phyloP scores from a whole-genome alignment of 64 coral and sea anemone genomes.

The Montipora efflorescens region DNA sequence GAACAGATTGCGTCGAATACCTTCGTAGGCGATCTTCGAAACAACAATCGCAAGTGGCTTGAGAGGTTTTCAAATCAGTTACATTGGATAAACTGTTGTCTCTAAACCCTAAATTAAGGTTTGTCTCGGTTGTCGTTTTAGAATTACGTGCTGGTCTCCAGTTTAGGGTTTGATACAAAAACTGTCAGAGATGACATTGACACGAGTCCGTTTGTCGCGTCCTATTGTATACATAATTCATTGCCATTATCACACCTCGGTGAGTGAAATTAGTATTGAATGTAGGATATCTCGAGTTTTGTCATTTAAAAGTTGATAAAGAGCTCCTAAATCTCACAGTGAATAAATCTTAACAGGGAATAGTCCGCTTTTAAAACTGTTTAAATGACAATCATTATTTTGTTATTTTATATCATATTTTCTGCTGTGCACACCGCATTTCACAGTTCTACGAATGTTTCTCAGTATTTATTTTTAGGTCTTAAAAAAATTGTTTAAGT shows the following conservation, averaged over 20 bases:
- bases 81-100: neutral
- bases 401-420: neutral
- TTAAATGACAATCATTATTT: neutral
- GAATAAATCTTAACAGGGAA: neutral
- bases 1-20: neutral
- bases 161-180: neutral
- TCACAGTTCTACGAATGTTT: neutral
- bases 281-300: neutral
- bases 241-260: neutral
- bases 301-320: neutral
- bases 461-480: too few species aligned
- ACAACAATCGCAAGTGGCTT: neutral
- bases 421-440: neutral
- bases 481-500: too few species aligned
- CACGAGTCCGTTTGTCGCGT: neutral
- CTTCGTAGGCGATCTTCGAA: neutral
- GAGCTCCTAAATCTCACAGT: neutral
- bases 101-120: neutral
- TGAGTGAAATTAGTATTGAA: neutral
- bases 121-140: slow-evolving; percentile 1
- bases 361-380: neutral
- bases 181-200: neutral
- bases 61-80: neutral
- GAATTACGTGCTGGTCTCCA: neutral
- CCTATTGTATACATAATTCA: neutral